phyloP scores from a whole-genome alignment of 2,888 invertebrate genomes.

The Galeruca laticollis region DNA sequence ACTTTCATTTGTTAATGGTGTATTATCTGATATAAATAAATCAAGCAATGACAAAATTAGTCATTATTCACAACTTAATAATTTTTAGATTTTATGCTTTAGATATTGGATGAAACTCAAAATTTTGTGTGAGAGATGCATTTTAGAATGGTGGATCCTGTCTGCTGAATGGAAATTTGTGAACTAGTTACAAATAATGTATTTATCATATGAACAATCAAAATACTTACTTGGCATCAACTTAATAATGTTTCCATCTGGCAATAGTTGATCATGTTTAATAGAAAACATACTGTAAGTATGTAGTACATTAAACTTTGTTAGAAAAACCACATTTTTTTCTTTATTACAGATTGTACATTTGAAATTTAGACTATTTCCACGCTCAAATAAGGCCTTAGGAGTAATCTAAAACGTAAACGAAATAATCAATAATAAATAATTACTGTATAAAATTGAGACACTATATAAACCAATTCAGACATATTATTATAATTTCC shows the following conservation, averaged over 20 bases:
- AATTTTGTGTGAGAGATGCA: too few relatives aligned
- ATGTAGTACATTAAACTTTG: conserved; percentile 48
- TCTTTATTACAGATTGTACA: conserved; percentile 52
- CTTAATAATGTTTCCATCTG: conserved; percentile 24
- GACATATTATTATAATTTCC: too few relatives aligned
- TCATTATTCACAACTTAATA: too few relatives aligned
- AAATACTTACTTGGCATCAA: conserved; percentile 47
- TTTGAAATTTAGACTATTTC: conserved; percentile 49
- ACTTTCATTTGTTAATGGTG: too few relatives aligned
- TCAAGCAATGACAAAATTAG: too few relatives aligned
- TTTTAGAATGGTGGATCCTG: too few relatives aligned
- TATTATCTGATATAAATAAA: too few relatives aligned
- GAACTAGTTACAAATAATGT: too few relatives aligned
- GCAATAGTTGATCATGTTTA: conserved; percentile 39
- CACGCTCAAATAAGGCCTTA: conserved; percentile 41
- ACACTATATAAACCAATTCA: too few relatives aligned
- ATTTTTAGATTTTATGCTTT: too few relatives aligned
- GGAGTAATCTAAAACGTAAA: conserved; percentile 48
- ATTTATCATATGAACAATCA: not conserved
- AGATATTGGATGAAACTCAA: too few relatives aligned
- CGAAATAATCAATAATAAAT: not conserved
- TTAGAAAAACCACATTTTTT: conserved; percentile 36
- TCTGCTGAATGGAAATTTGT: too few relatives aligned
- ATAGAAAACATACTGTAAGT: conserved; percentile 45
- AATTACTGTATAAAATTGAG: conserved; percentile 2